Conservation (phyloP, 2,113 vertebrate genomes). For the Saiga tatarica region DNA sequence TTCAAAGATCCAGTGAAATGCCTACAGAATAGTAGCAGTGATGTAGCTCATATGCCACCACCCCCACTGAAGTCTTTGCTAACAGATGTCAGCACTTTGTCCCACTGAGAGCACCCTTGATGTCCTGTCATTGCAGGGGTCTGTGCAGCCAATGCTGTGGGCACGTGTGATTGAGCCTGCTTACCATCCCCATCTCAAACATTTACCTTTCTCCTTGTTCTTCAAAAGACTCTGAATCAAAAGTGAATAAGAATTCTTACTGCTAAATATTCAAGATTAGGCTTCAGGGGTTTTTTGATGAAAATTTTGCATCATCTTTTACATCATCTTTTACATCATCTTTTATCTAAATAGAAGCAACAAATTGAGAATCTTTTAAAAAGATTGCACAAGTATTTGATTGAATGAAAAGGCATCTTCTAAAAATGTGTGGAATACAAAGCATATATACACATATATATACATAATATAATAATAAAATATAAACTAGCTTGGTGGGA, state of each 20-base stretch:
- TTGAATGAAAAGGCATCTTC: neutral
- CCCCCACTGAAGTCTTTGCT: neutral
- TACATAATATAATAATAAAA: neutral
- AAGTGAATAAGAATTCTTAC: neutral
- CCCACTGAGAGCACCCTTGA: neutral
- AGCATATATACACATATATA: neutral
- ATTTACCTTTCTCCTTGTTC: neutral
- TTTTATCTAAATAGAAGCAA: neutral
- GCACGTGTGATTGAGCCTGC: neutral
- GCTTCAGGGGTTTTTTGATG: neutral
- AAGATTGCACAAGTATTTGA: neutral
- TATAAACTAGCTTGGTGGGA: neutral
- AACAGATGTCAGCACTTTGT: neutral
- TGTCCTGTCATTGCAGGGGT: neutral
- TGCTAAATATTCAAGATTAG: neutral
- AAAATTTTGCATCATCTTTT: neutral
- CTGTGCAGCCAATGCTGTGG: neutral
- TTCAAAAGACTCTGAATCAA: neutral
- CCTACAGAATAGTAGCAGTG: neutral
- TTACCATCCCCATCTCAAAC: neutral
- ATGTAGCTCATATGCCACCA: neutral
- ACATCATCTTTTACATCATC: neutral
- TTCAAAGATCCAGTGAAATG: neutral
- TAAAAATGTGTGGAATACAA: neutral
- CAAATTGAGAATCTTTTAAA: neutral